Evolutionary conservation across 2,888 invertebrate species (phyloP).

Genomic region (Pardosa pseudoannulata): DNA sequence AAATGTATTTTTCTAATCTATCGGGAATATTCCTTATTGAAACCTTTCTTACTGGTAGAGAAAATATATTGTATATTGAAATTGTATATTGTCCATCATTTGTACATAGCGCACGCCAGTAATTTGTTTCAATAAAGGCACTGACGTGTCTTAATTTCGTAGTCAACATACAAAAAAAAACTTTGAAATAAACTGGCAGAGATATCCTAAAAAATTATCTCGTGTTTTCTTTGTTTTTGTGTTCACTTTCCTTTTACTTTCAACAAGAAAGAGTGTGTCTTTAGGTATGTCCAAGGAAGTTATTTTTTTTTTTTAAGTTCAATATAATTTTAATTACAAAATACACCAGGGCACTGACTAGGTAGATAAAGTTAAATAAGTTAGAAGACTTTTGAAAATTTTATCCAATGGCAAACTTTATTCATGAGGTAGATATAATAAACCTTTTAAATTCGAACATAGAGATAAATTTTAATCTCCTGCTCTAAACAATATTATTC

Average conservation of each 20-base stretch:
- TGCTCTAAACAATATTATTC: too few species aligned
- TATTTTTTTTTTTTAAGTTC: too few species aligned
- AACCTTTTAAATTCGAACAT: too few species aligned
- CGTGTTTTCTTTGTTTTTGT: slow-evolving; percentile 15
- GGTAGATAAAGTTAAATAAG: too few species aligned
- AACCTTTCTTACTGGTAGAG: not conserved
- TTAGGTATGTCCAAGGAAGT: too few species aligned
- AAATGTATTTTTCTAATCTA: not conserved
- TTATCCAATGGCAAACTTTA: too few species aligned
- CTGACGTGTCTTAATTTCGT: slow-evolving; percentile 40
- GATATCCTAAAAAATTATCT: slow-evolving; percentile 16
- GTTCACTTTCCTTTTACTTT: slow-evolving; percentile 8
- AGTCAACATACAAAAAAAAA: slow-evolving; percentile 46
- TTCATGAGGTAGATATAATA: too few species aligned
- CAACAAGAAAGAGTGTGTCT: not conserved
- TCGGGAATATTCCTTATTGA: not conserved
- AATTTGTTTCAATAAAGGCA: slow-evolving; percentile 23
- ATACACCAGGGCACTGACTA: too few species aligned
- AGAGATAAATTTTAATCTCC: too few species aligned
- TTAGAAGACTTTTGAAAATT: too few species aligned
- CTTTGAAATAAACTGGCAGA: slow-evolving; percentile 59
- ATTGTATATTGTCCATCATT: slow-evolving; percentile 33
- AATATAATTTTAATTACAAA: too few species aligned
- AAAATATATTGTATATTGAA: not conserved
- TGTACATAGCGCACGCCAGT: slow-evolving; percentile 51